Evolutionary conservation across 2,888 invertebrate genomes (phyloP).

Genomic region (Ligdia adustata): DNA sequence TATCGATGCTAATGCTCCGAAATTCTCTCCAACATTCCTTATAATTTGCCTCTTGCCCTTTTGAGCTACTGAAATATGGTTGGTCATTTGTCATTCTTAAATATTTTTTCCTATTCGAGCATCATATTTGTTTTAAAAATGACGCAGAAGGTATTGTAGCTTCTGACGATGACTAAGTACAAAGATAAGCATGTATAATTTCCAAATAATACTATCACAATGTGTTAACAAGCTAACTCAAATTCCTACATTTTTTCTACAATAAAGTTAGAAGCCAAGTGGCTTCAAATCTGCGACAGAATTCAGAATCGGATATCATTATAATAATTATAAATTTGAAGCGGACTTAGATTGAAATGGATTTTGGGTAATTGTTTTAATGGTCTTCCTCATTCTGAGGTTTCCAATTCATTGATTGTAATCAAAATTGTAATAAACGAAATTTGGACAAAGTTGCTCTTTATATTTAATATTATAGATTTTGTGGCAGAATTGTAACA

Average conservation of each 20-base stretch:
- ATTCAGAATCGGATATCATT: slow-evolving; percentile 9
- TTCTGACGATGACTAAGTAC: too few relatives aligned
- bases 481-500: too few relatives aligned
- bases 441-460: too few relatives aligned
- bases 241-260: too few relatives aligned
- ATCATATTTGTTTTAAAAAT: slow-evolving; percentile 30
- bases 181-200: too few relatives aligned
- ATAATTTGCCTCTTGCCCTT: slow-evolving; percentile 61
- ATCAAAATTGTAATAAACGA: too few relatives aligned
- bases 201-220: too few relatives aligned
- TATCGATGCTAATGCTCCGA: slow-evolving; percentile 59
- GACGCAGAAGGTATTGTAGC: too few relatives aligned
- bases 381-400: neutral
- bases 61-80: slow-evolving; percentile 57
- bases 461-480: too few relatives aligned
- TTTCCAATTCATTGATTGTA: neutral
- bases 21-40: slow-evolving; percentile 43
- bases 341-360: slow-evolving; percentile 6
- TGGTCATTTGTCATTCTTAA: slow-evolving; percentile 55
- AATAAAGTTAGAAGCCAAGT: too few relatives aligned
- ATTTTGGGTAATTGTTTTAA: slow-evolving; percentile 10
- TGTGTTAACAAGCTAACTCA: too few relatives aligned
- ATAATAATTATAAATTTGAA: slow-evolving; percentile 7
- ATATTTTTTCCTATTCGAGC: slow-evolving; percentile 26
- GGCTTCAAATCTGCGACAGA: neutral